Base-by-base conservation (phyloP, 2,888 invertebrate species). In the Ceriagrion tenellum region DNA sequence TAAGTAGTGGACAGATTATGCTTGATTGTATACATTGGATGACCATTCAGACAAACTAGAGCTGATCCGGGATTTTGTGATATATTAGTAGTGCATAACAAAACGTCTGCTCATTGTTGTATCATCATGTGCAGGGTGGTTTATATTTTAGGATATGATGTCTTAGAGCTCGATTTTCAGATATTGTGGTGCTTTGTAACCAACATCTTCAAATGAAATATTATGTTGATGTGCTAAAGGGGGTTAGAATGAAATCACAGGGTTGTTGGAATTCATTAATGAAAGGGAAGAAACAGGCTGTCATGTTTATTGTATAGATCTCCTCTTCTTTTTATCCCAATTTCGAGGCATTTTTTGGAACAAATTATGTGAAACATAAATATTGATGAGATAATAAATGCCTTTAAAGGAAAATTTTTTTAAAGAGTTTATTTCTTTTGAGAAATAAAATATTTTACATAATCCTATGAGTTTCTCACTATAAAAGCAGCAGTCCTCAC, bases 391-490 rank as follows among this genome's bases (percentile, higher is more conserved):
- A 93, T 93, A 93, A 93, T 93, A 93, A 93, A 93, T 69, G 69
- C 93, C 93, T 93, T 35, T n/a, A 93, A 74, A 90, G 56, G 63
- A 63, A 89, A 89, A n/a, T 95, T 69, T 95, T 95, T 95, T 95
- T 89, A 88, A 95, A 89, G 90, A 89, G 95, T 95, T 95, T 95
- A 95, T 95, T 95, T 95, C 95, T 55, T 95, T 95, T 89, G 90
- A 90, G 95, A 95, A 95, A 95, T 95, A 95, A 95, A 95, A 95
- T 95, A 95, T 95, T 95, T 95, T 95, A 95, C 95, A 95, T 95
- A 88, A 95, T 95, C 88, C 95, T 95, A 95, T 88, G 95, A 95
- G 95, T 95, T 90, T 95, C 95, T 95, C 95, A 95, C 95, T 95
- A 95, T 95, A 95, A 95, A 95, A 95, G 95, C 95, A 95, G 95